Evolutionary conservation across 2,113 vertebrate genomes (phyloP).

Genomic region (Perca fluviatilis): DNA sequence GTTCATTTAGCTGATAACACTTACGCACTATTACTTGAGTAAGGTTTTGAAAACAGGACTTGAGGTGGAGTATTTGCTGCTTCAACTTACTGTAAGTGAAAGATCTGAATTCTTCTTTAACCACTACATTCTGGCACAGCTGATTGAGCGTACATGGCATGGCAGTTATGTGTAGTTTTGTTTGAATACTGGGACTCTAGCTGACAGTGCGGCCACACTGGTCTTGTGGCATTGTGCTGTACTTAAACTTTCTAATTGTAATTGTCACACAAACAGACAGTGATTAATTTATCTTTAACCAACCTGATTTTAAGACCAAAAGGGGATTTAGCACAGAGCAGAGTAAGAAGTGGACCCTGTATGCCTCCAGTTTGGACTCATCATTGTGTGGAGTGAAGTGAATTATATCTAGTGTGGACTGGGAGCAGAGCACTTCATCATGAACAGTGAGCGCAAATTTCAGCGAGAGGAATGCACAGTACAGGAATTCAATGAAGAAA

Average conservation of each 20-base stretch:
- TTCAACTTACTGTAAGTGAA: neutral
- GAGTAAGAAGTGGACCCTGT: neutral
- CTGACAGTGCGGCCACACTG: neutral
- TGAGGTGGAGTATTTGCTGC: neutral
- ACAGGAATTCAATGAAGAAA: neutral
- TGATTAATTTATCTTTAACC: neutral
- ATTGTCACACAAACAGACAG: neutral
- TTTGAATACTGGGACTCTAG: neutral
- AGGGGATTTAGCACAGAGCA: neutral
- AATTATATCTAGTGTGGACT: slow-evolving; percentile 2
- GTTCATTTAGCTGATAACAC: neutral
- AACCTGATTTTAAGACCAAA: neutral
- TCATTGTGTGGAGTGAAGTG: slow-evolving; percentile 7
- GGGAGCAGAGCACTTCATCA: neutral
- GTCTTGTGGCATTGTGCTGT: neutral
- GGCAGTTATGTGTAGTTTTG: neutral
- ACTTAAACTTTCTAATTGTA: neutral
- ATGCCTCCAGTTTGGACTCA: slow-evolving; percentile 1
- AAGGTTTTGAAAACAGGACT: neutral
- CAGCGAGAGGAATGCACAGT: neutral
- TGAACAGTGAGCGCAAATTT: slow-evolving; percentile 8
- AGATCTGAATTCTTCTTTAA: too few species aligned
- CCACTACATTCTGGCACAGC: neutral
- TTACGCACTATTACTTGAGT: neutral
- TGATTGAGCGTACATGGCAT: neutral